These are phyloP conservation scores for Manis crassicaudata DNA, from an alignment of 2,797 vertebrate genomes.

Conservation along the genomic window DNA sequence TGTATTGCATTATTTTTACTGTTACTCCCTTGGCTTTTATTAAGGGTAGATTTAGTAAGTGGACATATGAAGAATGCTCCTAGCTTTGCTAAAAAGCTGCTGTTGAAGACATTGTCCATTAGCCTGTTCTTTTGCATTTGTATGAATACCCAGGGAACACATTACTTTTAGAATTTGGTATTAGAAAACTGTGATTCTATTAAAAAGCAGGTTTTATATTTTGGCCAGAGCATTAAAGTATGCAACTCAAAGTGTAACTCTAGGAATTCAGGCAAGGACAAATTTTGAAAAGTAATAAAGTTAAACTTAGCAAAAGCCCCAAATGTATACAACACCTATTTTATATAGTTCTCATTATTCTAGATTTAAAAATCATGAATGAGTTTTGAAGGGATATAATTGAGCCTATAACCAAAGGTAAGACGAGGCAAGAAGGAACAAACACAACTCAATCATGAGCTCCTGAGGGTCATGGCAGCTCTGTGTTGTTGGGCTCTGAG, in stretches of 20 bases:
- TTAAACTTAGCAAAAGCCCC: neutral
- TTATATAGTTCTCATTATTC: neutral
- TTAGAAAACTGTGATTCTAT: neutral
- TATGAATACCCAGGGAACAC: neutral
- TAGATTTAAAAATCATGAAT: neutral
- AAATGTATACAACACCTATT: neutral
- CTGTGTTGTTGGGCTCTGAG: neutral
- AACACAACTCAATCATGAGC: rapidly evolving
- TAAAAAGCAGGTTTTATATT: neutral
- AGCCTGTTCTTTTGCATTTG: neutral
- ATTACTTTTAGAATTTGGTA: neutral
- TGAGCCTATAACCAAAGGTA: neutral
- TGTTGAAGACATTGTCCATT: neutral
- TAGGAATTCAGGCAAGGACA: no score
- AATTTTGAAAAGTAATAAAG: neutral
- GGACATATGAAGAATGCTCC: neutral
- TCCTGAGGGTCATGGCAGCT: neutral
- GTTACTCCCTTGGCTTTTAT: conserved; percentile 3
- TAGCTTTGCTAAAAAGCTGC: neutral
- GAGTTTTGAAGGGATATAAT: neutral
- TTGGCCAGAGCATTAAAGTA: neutral
- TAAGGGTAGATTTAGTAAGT: conserved; percentile 1
- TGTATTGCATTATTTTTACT: conserved; percentile 19
- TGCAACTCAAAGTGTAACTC: neutral
- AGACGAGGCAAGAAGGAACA: neutral